phyloP scores from a whole-genome alignment of 2,888 invertebrate genomes.

The Lycaena phlaeas region DNA sequence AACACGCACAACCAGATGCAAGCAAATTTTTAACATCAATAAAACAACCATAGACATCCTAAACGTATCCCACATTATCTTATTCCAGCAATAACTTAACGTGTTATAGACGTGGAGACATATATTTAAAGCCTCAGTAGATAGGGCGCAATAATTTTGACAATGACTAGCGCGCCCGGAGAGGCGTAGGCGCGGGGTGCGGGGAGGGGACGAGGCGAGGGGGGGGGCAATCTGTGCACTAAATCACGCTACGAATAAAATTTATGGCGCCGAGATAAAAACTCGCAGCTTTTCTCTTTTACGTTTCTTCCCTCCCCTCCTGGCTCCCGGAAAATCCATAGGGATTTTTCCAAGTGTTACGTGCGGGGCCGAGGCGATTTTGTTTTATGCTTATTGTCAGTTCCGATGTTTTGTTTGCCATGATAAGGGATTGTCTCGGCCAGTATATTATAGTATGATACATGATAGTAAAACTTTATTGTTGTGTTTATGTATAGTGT shows the following conservation, averaged over 20 bases:
- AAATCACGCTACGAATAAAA: slow-evolving; percentile 76
- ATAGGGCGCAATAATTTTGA: slow-evolving; percentile 74
- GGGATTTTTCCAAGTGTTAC: slow-evolving; percentile 73
- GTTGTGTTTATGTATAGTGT: no score
- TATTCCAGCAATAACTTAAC: neutral
- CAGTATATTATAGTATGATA: no score
- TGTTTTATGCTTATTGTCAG: slow-evolving; percentile 72
- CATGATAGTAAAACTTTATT: no score
- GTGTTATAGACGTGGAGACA: slow-evolving; percentile 59
- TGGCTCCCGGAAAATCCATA: slow-evolving; percentile 66
- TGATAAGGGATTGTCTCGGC: slow-evolving; percentile 50
- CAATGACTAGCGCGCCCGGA: slow-evolving; percentile 72
- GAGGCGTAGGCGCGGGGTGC: slow-evolving; percentile 65
- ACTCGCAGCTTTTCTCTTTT: slow-evolving; percentile 76
- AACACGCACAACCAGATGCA: no score
- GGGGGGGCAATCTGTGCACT: slow-evolving; percentile 75
- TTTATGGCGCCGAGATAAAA: slow-evolving; percentile 76
- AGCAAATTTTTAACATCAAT: no score
- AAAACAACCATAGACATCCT: no score
- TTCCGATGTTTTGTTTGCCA: slow-evolving; percentile 69
- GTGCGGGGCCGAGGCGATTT: slow-evolving; percentile 70
- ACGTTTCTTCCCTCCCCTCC: slow-evolving; percentile 63
- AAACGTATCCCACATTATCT: neutral
- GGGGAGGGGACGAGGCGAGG: slow-evolving; percentile 49
- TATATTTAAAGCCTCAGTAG: slow-evolving; percentile 72